Evolutionary conservation across 2,888 invertebrate genomes (phyloP).

Genomic region (Oligia fasciuncula): DNA sequence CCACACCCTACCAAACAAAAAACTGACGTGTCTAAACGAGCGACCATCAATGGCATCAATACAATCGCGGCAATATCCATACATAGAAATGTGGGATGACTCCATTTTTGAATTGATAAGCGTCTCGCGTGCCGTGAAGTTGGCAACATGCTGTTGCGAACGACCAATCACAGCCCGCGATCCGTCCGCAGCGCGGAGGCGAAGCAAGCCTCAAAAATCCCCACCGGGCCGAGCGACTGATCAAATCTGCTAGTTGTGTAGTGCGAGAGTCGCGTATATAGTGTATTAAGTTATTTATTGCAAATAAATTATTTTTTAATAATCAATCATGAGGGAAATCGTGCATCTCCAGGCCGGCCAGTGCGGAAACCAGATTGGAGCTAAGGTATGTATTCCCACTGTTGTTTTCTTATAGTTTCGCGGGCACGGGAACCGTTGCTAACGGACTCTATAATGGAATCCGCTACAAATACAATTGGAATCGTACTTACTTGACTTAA

Average conservation of each 20-base stretch:
- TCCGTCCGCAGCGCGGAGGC: conserved; percentile 84
- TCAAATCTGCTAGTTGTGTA: conserved; percentile 86
- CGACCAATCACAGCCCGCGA: conserved; percentile 80
- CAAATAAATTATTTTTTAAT: conserved; percentile 75
- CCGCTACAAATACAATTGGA: conserved; percentile 48
- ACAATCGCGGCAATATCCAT: conserved; percentile 68
- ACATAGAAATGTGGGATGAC: conserved; percentile 76
- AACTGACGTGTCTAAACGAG: conserved; percentile 33
- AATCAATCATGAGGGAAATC: conserved; percentile 94
- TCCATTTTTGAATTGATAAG: conserved; percentile 77
- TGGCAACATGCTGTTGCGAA: conserved; percentile 68
- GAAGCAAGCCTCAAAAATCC: conserved; percentile 87
- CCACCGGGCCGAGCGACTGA: conserved; percentile 77
- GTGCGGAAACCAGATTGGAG: conserved; percentile 96
- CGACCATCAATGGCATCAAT: conserved; percentile 46
- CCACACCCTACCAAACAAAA: conserved; percentile 9
- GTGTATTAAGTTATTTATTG: conserved; percentile 85
- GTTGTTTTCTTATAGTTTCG: conserved; percentile 44
- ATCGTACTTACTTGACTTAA: conserved; percentile 27
- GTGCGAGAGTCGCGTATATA: conserved; percentile 86
- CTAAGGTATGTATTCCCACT: conserved; percentile 81
- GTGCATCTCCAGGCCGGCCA: conserved; percentile 95
- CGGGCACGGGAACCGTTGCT: conserved; percentile 43
- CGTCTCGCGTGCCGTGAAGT: conserved; percentile 77
- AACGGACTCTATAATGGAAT: conserved; percentile 55